A percentile compares a stretch with the other conserved stretches of the same genome.
Conservation (phyloP, 2,888 invertebrate species). For the Scaptodrosophila latifasciaeformis region DNA sequence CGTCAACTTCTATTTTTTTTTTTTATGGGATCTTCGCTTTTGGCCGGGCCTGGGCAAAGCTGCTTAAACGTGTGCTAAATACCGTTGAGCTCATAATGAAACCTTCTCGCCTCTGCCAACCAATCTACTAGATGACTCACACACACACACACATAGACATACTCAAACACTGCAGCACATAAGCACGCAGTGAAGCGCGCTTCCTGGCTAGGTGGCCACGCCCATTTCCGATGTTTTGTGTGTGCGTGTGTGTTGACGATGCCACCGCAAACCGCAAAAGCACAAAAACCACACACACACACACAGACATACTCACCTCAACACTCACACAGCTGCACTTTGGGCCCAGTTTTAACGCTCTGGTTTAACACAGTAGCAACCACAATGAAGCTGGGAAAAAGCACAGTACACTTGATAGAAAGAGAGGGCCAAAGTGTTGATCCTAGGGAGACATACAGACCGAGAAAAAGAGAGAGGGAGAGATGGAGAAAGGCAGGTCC, state of each 20-base stretch:
- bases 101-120: constrained; percentile 17
- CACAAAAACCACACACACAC: constrained; percentile 43
- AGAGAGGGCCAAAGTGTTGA: no score
- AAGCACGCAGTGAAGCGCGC: constrained; percentile 31
- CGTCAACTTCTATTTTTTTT: no score
- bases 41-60: constrained; percentile 42
- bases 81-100: constrained; percentile 60
- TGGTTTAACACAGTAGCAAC: no score
- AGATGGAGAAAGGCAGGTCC: no score
- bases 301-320: constrained; percentile 25
- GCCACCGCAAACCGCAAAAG: constrained; percentile 48
- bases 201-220: constrained; percentile 39
- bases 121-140: background rate
- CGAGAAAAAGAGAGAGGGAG: no score
- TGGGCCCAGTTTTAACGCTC: no score
- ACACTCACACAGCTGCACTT: constrained; percentile 6
- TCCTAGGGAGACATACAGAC: no score
- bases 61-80: constrained; percentile 63
- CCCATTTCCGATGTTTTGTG: constrained; percentile 44
- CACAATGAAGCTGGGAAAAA: no score
- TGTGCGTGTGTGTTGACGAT: constrained; percentile 16
- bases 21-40: no score
- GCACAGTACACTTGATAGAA: no score
- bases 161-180: constrained; percentile 12
- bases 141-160: constrained; percentile 1